These are phyloP conservation scores for Zelleria hepariella DNA, from an alignment of 2,888 invertebrate genomes.

Conservation along the genomic window DNA sequence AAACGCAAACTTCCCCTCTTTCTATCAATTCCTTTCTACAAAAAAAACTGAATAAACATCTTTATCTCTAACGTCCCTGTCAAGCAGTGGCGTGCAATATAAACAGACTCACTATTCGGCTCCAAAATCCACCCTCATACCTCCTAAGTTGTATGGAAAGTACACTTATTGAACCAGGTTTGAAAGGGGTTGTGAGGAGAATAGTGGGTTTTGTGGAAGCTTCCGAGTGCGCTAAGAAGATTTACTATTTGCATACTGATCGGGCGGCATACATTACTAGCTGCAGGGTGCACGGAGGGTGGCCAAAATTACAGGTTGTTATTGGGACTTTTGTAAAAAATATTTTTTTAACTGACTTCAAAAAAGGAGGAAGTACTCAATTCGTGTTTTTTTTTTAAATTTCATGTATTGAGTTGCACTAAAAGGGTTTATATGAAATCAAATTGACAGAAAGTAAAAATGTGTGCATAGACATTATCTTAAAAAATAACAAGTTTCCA, in stretches of 20 bases:
- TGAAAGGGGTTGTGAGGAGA: background rate
- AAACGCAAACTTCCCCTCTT: background rate
- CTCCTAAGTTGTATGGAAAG: background rate
- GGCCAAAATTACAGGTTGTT: background rate
- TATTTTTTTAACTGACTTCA: no score
- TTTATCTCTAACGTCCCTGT: background rate
- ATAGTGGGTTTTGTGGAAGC: background rate
- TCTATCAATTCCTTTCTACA: background rate
- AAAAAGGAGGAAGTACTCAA: background rate
- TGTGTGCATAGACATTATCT: no score
- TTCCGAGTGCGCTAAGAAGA: conserved; percentile 17
- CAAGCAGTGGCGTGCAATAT: background rate
- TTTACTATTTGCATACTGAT: conserved; percentile 30
- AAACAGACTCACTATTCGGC: conserved; percentile 7
- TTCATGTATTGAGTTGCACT: background rate
- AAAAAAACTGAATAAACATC: background rate
- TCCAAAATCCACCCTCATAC: background rate
- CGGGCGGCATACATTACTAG: conserved; percentile 9
- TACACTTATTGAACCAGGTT: background rate
- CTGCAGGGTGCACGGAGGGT: background rate
- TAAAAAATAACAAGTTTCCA: no score
- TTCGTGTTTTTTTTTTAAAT: background rate
- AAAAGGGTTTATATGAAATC: no score
- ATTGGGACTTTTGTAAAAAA: background rate
- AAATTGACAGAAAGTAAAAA: no score